Evolutionary conservation across 2,888 invertebrate species (phyloP).

Genomic region (Aspidiotus destructor): DNA sequence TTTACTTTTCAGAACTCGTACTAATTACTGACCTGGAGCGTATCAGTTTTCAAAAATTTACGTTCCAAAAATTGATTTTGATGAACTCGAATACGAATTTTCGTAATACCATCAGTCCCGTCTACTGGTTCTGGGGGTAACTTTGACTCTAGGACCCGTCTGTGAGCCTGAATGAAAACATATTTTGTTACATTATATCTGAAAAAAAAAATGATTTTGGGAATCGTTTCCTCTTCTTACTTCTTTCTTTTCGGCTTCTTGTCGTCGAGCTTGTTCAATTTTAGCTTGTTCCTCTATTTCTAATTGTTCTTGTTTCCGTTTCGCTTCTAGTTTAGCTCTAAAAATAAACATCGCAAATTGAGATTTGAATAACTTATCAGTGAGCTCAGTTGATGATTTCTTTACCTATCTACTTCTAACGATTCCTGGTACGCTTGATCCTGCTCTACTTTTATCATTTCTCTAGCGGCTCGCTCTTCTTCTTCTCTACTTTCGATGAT

Average conservation of each 20-base stretch:
- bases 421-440: conserved; percentile 88
- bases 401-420: conserved; percentile 67
- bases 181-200: background rate
- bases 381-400: conserved; percentile 3
- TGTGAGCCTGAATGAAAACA: conserved; percentile 44
- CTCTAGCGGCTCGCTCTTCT: conserved; percentile 77
- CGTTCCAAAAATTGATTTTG: conserved; percentile 66
- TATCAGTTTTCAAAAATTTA: conserved; percentile 56
- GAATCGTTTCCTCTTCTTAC: conserved; percentile 42
- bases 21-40: conserved; percentile 44
- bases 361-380: background rate
- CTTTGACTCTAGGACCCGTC: conserved; percentile 53
- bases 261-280: conserved; percentile 62
- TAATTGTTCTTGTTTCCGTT: conserved; percentile 62
- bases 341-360: background rate
- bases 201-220: background rate
- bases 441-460: conserved; percentile 83
- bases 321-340: conserved; percentile 80
- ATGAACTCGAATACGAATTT: conserved; percentile 73
- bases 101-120: conserved; percentile 52
- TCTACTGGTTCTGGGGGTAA: conserved; percentile 63
- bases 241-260: conserved; percentile 65
- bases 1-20: conserved; percentile 38
- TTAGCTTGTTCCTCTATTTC: conserved; percentile 62
- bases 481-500: conserved; percentile 71